These are phyloP conservation scores for Florisuga fusca DNA, from an alignment of 2,797 vertebrate species.

Conservation along the genomic window DNA sequence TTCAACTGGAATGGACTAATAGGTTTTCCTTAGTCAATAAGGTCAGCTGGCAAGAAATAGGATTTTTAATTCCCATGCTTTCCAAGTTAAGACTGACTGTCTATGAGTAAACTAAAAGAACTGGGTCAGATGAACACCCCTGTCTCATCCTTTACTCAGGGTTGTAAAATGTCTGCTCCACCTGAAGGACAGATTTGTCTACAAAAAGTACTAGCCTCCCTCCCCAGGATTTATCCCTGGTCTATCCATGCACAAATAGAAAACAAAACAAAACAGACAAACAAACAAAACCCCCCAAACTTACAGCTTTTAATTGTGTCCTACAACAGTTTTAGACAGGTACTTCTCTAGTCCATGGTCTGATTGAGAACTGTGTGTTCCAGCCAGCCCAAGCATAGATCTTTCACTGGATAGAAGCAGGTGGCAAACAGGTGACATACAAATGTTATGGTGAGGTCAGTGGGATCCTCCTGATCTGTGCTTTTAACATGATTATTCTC, in stretches of 20 bases:
- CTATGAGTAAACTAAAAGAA: not conserved
- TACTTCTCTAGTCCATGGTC: not conserved
- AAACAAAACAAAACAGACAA: no score
- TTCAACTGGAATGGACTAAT: not conserved
- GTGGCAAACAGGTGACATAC: not conserved
- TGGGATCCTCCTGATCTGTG: accelerated
- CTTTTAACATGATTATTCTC: not conserved
- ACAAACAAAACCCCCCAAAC: not conserved
- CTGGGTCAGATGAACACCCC: not conserved
- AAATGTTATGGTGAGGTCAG: not conserved
- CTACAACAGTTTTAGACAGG: not conserved
- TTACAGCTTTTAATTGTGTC: not conserved
- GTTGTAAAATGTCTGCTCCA: not conserved
- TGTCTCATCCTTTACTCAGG: not conserved
- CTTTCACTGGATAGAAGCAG: not conserved
- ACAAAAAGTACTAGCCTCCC: not conserved
- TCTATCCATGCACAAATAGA: not conserved
- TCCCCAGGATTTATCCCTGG: not conserved
- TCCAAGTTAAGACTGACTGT: not conserved
- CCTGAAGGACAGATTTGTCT: not conserved
- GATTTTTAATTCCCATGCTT: no score
- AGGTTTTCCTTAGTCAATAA: not conserved
- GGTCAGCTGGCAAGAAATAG: not conserved
- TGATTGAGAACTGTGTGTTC: not conserved
- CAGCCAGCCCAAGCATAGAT: not conserved